Conservation (phyloP, 2,113 vertebrate species). For the Odocoileus virginianus region DNA sequence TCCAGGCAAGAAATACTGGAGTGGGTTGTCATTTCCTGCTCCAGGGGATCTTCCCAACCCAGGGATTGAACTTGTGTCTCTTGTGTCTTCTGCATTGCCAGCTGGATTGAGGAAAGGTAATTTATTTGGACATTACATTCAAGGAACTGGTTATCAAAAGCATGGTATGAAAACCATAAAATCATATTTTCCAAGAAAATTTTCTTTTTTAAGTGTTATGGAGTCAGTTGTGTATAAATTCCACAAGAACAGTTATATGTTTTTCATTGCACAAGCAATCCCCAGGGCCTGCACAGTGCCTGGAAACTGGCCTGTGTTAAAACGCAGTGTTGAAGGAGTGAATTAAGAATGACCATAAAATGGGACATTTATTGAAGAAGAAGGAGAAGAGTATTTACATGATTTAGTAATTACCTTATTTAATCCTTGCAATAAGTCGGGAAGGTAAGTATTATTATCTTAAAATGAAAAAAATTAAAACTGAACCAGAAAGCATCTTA, state of each 20-base stretch:
- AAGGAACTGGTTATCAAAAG: neutral
- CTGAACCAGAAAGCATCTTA: neutral
- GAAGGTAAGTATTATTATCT: neutral
- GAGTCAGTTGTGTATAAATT: neutral
- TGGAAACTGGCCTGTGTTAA: neutral
- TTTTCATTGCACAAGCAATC: neutral
- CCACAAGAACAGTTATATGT: neutral
- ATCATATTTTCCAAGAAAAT: neutral
- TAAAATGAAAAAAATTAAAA: neutral
- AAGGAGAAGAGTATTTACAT: neutral
- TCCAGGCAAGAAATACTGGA: neutral
- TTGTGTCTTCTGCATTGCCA: neutral
- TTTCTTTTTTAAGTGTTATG: neutral
- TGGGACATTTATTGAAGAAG: neutral
- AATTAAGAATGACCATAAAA: neutral
- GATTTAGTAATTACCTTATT: neutral
- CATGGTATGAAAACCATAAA: neutral
- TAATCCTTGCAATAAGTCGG: neutral
- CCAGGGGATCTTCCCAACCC: neutral
- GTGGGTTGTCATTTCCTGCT: neutral
- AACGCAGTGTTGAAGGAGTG: neutral
- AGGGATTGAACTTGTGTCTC: neutral
- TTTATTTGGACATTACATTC: neutral
- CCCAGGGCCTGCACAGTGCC: neutral
- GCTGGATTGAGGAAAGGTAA: neutral